A percentile compares a stretch with the other conserved stretches of the same genome.
phyloP scores from a whole-genome alignment of 2,888 invertebrate genomes.

The Eudemis profundana region DNA sequence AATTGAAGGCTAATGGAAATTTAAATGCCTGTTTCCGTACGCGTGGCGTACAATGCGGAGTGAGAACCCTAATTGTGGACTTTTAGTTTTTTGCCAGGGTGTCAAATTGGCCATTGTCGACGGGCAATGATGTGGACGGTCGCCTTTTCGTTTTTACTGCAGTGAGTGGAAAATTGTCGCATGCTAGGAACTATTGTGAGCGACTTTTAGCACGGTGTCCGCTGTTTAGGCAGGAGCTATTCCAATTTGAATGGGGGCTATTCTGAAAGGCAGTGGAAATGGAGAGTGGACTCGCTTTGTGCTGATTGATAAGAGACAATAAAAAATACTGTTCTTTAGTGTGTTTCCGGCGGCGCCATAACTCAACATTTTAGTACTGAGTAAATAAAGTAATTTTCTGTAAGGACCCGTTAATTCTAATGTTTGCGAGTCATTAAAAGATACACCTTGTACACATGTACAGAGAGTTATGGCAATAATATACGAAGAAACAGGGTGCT shows the following conservation, averaged over 20 bases:
- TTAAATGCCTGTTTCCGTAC: slow-evolving; percentile 80
- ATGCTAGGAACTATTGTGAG: slow-evolving; percentile 9
- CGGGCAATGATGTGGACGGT: slow-evolving; percentile 62
- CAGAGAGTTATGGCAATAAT: no score
- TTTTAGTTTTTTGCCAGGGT: slow-evolving; percentile 72
- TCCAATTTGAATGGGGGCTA: neutral
- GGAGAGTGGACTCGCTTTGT: no score
- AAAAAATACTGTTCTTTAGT: no score
- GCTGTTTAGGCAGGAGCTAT: neutral
- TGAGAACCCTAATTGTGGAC: slow-evolving; percentile 71
- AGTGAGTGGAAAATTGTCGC: slow-evolving; percentile 51
- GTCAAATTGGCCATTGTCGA: slow-evolving; percentile 81
- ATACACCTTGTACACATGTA: no score
- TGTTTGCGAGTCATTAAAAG: no score
- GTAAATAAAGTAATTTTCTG: no score
- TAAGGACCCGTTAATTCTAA: no score
- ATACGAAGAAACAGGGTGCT: no score
- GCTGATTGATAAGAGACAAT: no score
- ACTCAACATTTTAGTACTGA: no score
- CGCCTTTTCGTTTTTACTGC: slow-evolving; percentile 54
- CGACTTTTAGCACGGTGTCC: slow-evolving; percentile 5
- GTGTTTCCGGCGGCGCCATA: no score
- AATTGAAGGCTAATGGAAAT: slow-evolving; percentile 80
- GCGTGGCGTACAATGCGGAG: slow-evolving; percentile 65
- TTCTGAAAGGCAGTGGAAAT: no score